A percentile compares a stretch with the other conserved stretches of the same genome.
Evolutionary conservation across 2,797 vertebrate species (phyloP).

Genomic region (Tokudaia tokunoshimensis): DNA sequence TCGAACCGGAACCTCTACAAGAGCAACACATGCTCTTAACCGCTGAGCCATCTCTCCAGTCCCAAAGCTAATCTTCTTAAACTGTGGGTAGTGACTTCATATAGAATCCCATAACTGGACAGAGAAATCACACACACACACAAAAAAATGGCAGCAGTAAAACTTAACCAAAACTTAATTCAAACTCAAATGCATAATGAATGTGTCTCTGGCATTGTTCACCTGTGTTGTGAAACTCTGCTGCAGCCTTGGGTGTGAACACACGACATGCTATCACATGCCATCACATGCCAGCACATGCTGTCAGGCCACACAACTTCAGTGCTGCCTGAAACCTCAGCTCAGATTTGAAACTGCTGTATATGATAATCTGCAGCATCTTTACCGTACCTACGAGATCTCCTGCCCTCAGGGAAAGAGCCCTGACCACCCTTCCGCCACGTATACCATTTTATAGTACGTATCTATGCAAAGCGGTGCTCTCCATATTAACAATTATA

Average conservation of each 20-base stretch:
- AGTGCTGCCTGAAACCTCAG: background rate
- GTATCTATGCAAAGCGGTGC: too few relatives aligned
- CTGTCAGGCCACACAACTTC: background rate
- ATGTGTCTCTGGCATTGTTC: background rate
- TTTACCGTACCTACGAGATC: too few relatives aligned
- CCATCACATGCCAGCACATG: too few relatives aligned
- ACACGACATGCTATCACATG: background rate
- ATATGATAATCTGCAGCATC: background rate
- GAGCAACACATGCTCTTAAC: background rate
- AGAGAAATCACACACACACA: background rate
- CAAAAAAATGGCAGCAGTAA: background rate
- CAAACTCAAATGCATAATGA: background rate
- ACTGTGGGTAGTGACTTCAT: background rate
- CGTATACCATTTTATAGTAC: background rate
- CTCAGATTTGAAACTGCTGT: background rate
- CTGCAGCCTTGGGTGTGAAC: background rate
- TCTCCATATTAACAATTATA: background rate
- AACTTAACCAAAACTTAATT: background rate
- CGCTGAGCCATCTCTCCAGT: background rate
- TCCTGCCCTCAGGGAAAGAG: background rate
- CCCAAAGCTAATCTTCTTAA: background rate
- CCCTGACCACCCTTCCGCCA: background rate
- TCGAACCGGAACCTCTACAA: background rate
- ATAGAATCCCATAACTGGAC: too few relatives aligned
- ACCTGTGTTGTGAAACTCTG: background rate